A percentile compares a stretch with the other conserved stretches of the same genome.
These are phyloP conservation scores for Cranoglanis bouderius DNA, from an alignment of 2,113 vertebrate species.

Conservation along the genomic window DNA sequence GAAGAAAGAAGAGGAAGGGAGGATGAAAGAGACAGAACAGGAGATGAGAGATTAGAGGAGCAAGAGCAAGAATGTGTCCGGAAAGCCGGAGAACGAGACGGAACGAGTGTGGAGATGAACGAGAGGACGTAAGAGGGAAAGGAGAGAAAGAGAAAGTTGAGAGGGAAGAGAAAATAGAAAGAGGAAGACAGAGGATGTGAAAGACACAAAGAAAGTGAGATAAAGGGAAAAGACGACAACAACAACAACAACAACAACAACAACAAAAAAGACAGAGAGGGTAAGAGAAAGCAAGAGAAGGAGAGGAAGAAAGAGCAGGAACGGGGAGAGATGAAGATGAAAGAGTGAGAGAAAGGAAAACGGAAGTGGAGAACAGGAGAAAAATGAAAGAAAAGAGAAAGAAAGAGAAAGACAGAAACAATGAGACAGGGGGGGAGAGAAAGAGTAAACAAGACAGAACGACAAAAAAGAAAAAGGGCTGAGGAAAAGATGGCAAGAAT, in stretches of 20 bases:
- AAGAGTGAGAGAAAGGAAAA: background rate
- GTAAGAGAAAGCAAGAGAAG: background rate
- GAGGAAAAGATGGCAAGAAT: background rate
- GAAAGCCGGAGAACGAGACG: no score
- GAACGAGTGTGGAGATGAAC: no score
- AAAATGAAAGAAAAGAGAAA: background rate
- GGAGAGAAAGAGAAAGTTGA: background rate
- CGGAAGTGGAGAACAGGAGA: background rate
- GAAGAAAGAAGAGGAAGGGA: background rate
- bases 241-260: no score
- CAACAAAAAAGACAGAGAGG: background rate
- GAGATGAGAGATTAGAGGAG: no score
- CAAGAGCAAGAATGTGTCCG: no score
- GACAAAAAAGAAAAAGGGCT: conserved; percentile 2
- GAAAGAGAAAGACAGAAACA: background rate
- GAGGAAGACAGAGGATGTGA: background rate
- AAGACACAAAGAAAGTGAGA: background rate
- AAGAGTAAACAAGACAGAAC: background rate
- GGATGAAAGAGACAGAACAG: background rate
- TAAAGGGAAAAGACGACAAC: background rate
- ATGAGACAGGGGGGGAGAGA: background rate
- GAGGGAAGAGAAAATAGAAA: background rate
- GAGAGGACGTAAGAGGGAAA: no score
- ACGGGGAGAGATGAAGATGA: no score
- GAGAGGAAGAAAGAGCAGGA: background rate